These are phyloP conservation scores for Drosophila anceps DNA, from an alignment of 2,888 invertebrate genomes.

Conservation along the genomic window DNA sequence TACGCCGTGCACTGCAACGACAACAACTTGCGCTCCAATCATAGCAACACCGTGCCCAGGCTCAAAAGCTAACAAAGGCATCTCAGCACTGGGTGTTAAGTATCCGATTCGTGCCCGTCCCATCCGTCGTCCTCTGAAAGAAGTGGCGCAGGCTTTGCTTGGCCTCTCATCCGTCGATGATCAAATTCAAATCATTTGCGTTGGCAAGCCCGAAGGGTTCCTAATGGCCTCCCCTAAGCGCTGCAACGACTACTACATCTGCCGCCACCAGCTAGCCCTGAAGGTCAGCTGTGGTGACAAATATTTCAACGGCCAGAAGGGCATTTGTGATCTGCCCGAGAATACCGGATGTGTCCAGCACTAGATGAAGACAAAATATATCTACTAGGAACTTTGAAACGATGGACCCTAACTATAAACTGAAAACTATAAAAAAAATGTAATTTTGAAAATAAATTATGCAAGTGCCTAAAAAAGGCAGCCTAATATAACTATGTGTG, in stretches of 20 bases:
- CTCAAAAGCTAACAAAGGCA: slow-evolving; percentile 7
- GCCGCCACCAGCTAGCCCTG: slow-evolving; percentile 61
- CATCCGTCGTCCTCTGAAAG: slow-evolving; percentile 35
- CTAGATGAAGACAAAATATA: slow-evolving; percentile 16
- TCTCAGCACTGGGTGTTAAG: neutral
- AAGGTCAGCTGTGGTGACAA: slow-evolving; percentile 69
- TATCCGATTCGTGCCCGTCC: slow-evolving; percentile 38
- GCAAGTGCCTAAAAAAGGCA: slow-evolving; percentile 38
- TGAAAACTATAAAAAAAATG: neutral
- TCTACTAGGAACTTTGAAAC: neutral
- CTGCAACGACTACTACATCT: slow-evolving; percentile 76
- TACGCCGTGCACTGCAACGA: neutral
- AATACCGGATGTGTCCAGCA: slow-evolving; percentile 68
- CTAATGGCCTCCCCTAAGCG: slow-evolving; percentile 64
- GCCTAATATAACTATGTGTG: neutral
- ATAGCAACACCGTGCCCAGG: slow-evolving; percentile 12
- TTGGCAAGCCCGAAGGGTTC: slow-evolving; percentile 68
- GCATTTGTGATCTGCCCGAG: slow-evolving; percentile 75
- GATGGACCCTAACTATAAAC: neutral
- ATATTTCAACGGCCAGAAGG: slow-evolving; percentile 73
- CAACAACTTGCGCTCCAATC: slow-evolving; percentile 20
- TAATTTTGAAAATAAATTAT: slow-evolving; percentile 23
- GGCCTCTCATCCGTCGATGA: slow-evolving; percentile 9
- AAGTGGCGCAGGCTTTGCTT: slow-evolving; percentile 23
- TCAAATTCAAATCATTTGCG: slow-evolving; percentile 52